These are phyloP conservation scores for Paramacrobiotus metropolitanus DNA, from an alignment of 1,140 invertebrate genomes.

Conservation along the genomic window DNA sequence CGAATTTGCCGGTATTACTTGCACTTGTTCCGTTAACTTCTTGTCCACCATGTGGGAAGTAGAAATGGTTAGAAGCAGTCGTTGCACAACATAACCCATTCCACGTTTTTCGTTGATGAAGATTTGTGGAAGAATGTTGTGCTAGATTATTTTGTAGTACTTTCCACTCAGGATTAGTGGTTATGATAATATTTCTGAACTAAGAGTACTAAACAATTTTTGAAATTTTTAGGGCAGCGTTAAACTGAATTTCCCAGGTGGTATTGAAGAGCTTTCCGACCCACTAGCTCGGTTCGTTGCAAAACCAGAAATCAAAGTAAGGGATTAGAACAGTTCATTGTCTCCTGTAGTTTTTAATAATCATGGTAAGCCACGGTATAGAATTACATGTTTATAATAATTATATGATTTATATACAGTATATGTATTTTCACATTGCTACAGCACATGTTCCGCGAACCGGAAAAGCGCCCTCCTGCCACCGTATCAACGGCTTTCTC, in stretches of 20 bases:
- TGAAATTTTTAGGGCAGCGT: not conserved
- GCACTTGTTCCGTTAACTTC: no score
- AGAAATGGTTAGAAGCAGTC: no score
- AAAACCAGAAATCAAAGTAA: constrained; percentile 57
- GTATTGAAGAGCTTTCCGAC: constrained; percentile 17
- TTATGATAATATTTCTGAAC: not conserved
- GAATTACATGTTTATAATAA: no score
- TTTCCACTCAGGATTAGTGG: not conserved
- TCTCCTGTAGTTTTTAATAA: constrained; percentile 11
- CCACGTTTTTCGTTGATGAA: no score
- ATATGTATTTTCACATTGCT: constrained; percentile 18
- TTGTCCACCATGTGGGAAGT: no score
- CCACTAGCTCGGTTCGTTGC: constrained; percentile 28
- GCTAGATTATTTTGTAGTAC: not conserved
- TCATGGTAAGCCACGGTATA: constrained; percentile 8
- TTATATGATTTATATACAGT: no score
- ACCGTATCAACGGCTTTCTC: constrained; percentile 75
- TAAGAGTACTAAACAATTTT: not conserved
- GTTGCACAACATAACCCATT: not conserved
- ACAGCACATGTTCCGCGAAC: constrained; percentile 67
- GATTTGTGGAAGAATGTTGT: not conserved
- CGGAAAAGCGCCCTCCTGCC: constrained; percentile 64
- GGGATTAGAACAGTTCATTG: constrained; percentile 8
- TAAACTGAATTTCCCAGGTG: constrained; percentile 13
- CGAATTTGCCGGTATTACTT: no score